Evolutionary conservation across 1,140 invertebrate genomes (phyloP), one percentile per base, ranked within the genome.

Genomic region (Neoseiulus cucumeris): DNA sequence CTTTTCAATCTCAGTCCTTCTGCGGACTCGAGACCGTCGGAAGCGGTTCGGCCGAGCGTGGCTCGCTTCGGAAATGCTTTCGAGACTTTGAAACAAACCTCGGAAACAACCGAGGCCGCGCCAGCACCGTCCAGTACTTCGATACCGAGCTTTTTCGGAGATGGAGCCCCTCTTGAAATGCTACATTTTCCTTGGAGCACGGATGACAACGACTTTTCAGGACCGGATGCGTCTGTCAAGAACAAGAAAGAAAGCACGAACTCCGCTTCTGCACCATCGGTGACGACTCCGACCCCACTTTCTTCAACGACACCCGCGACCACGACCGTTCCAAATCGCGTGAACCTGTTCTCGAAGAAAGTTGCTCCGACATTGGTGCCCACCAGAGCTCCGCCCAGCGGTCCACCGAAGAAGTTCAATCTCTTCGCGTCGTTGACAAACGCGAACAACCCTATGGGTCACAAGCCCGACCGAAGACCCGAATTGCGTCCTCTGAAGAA

Each of bases 271-370:
- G 2, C 14, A 5, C 45, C 47, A 65, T 55, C 42, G 68, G 67
- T 55, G 51, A 64, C 42, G 67, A 64, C 44, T 69, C 59, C 64
- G 68, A 69, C 65, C 66, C 68, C 17, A 67, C 66, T 41, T 59
- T 67, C 51, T 67, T 69, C 44, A 70, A 73, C 42, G 69, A 72
- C 51, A 68, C 69, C 17, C n/a, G n/a, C n/a, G 68, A 70, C n/a
- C 72, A 73, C 65, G 70, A 70, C 25, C 74, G 74, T 66, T 67
- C 67, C 65, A 65, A 59, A 25, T 39, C 33, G 33, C 14, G 51
- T 59, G 51, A 59, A 59, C 51, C 22, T 59, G 14, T 59, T 59
- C 22, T 29, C 51, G 17, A 59, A 59, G 33, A 59, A 25, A 25
- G 6, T 20, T 29, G 14, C 33, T 29, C 51, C 51, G 25, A 18